Evolutionary conservation across 23 tunicate genomes (phyloP).

Genomic region (Ciona savignyi): DNA sequence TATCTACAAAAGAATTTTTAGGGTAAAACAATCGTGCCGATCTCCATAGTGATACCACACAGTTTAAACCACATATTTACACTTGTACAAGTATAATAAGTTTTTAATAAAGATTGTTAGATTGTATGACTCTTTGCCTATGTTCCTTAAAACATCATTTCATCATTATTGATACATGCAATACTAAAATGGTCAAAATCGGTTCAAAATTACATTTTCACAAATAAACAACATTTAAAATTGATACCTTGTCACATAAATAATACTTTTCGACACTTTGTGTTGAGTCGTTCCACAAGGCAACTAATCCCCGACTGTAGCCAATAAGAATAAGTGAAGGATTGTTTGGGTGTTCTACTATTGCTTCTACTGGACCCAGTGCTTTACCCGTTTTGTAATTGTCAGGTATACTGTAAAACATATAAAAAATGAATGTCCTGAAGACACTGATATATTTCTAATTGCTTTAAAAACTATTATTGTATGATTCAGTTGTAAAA

Average conservation of each 20-base stretch:
- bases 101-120: no score
- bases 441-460: no score
- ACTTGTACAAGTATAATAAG: neutral
- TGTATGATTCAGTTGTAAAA: no score
- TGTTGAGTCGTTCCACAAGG: slow-evolving; percentile 56
- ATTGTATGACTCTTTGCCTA: no score
- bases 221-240: neutral
- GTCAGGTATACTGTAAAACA: slow-evolving; percentile 58
- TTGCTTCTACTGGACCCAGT: slow-evolving; percentile 83
- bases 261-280: slow-evolving; percentile 57
- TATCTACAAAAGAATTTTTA: no score
- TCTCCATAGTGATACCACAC: no score
- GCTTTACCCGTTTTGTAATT: slow-evolving; percentile 86
- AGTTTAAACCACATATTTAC: neutral
- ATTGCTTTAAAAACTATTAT: no score
- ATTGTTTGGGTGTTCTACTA: slow-evolving; percentile 67
- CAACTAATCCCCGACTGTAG: slow-evolving; percentile 69
- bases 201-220: neutral
- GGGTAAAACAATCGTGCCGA: no score
- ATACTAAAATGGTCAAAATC: neutral
- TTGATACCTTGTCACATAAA: slow-evolving; percentile 62
- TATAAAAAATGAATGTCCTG: neutral
- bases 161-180: neutral
- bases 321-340: slow-evolving; percentile 54
- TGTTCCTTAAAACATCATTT: neutral